These are phyloP conservation scores for Microctonus hyperodae DNA, from an alignment of 2,888 invertebrate species.

Conservation along the genomic window DNA sequence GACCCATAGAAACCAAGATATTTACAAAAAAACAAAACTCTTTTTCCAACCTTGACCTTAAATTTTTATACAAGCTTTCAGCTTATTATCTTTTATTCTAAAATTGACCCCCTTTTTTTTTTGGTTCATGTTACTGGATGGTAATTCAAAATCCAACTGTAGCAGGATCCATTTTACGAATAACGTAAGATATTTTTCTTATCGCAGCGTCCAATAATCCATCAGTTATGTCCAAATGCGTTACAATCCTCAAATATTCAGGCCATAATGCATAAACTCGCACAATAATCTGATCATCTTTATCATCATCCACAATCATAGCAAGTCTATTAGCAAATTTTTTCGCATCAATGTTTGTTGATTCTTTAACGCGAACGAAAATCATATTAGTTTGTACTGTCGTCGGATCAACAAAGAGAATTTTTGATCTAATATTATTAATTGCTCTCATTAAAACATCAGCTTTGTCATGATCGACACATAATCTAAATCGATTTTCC, in stretches of 20 bases:
- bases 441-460: conserved; percentile 73
- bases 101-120: too few species aligned
- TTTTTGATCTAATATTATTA: conserved; percentile 67
- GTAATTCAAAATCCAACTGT: too few species aligned
- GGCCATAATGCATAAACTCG: conserved; percentile 69
- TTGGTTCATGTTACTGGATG: conserved; percentile 4
- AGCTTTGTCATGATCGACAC: conserved; percentile 78
- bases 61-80: too few species aligned
- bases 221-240: conserved; percentile 76
- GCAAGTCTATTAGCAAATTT: conserved; percentile 67
- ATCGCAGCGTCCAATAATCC: conserved; percentile 73
- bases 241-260: conserved; percentile 72
- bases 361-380: conserved; percentile 66
- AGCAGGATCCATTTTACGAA: conserved; percentile 68
- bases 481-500: conserved; percentile 75
- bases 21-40: too few species aligned
- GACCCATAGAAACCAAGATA: too few species aligned
- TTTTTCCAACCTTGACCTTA: too few species aligned
- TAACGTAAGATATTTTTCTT: conserved; percentile 74
- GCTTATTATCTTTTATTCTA: too few species aligned
- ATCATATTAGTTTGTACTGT: conserved; percentile 79
- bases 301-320: conserved; percentile 62
- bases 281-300: conserved; percentile 67
- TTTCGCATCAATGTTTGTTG: conserved; percentile 58
- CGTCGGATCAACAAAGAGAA: conserved; percentile 70